Conservation (phyloP, 2,113 vertebrate species). For the Morone chrysops region DNA sequence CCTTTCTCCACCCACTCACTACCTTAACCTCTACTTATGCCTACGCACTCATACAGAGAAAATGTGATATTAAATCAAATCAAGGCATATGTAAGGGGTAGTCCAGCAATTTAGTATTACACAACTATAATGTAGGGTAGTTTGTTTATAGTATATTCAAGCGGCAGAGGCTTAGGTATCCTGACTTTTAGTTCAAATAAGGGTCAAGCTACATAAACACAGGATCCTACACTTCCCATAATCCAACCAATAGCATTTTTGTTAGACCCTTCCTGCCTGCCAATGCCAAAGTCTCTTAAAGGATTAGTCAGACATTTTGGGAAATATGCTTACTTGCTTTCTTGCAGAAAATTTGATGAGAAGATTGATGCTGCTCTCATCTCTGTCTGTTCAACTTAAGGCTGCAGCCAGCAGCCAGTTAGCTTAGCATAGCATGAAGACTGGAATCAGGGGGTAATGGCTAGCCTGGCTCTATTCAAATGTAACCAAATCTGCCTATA, state of each 20-base stretch:
- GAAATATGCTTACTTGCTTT: not conserved
- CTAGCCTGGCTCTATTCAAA: not conserved
- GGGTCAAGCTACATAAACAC: not conserved
- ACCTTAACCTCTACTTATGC: slow-evolving; percentile 22
- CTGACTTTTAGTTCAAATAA: not conserved
- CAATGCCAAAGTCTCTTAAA: not conserved
- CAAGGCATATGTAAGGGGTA: not conserved
- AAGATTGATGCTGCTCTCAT: not conserved
- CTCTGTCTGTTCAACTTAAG: not conserved
- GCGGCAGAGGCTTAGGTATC: not conserved
- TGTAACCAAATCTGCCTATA: not conserved
- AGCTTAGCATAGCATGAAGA: not conserved
- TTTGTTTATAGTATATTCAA: not conserved
- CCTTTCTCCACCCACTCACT: slow-evolving; percentile 19
- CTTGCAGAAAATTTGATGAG: not conserved
- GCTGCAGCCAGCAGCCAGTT: not conserved
- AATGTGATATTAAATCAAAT: slow-evolving; percentile 20
- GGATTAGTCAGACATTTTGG: not conserved
- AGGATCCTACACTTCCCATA: slow-evolving; percentile 3
- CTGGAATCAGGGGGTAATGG: not conserved
- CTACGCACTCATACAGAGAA: not conserved
- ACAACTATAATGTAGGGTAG: not conserved
- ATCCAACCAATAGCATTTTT: slow-evolving; percentile 3
- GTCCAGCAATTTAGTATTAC: not conserved
- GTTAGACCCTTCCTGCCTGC: not conserved